Base-by-base conservation (phyloP, 2,113 vertebrate species). In the Brachirus orientalis region DNA sequence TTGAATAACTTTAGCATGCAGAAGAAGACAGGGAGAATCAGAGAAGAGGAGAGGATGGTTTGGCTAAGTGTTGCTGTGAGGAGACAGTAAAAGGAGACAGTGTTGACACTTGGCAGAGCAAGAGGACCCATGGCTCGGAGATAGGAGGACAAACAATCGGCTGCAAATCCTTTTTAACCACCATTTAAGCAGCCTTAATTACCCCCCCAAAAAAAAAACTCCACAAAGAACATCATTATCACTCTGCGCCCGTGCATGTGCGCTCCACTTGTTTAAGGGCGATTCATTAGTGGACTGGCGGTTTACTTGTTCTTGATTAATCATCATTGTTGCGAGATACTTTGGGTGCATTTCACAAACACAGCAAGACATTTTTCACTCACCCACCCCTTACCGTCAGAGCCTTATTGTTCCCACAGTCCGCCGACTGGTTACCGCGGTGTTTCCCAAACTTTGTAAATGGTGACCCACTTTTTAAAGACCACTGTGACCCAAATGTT, bases 151-250 rank as follows among this genome's bases (percentile, higher is more conserved):
- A 85, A 86, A 88, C 79, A 89, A 86, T 87, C 77, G 72, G 74
- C 78, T 65, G 64, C 73, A 87, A 88, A 89, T 88, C 82, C 86
- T 72, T 85, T 89, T 80, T 60, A 85, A 69, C 76, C 69, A 69
- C 48, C 73, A 44, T 87, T 84, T 89, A 87, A 76, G 79, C 80
- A 28, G 75, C 61, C 37, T 68, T 84, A 90, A 90, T 90, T 88
- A 83, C 75, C 72, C 77, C 70, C n/a, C n/a, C n/a, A n/a, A n/a
- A n/a, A n/a, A 8, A 72, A 83, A 88, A 88, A 68, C 71, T 61
- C 57, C 72, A 82, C 85, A 88, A 90, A 89, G 79, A 79, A 88
- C 84, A 71, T 88, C 80, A 86, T 89, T 89, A 89, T 84, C 77
- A 73, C 61, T 19, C 41, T 5, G 58, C 18, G 16, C 60, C 18